Conservation (phyloP, 1,140 invertebrate species). For the Anoplolepis gracilipes region DNA sequence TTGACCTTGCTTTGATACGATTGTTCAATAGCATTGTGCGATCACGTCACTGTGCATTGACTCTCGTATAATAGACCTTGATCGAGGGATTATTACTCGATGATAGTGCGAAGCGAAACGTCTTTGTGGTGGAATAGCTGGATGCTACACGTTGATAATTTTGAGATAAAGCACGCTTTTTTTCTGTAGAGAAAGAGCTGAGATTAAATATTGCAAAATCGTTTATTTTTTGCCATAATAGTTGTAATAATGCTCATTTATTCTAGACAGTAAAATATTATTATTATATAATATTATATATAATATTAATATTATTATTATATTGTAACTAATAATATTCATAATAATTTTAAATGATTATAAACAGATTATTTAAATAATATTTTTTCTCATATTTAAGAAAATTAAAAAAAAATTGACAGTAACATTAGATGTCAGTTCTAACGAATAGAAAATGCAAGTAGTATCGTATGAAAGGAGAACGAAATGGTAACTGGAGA, state of each 20-base stretch:
- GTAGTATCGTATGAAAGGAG: background rate
- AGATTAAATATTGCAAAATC: slow-evolving; percentile 23
- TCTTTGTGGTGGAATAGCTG: background rate
- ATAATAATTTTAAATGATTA: background rate
- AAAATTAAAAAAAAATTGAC: background rate
- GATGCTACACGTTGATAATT: background rate
- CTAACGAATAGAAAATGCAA: background rate
- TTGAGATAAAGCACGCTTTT: background rate
- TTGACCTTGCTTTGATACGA: slow-evolving; percentile 36
- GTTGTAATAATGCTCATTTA: background rate
- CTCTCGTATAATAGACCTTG: slow-evolving; percentile 2
- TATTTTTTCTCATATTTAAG: background rate
- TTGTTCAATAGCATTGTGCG: background rate
- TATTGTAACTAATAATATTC: no score
- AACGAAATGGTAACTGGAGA: slow-evolving; percentile 14
- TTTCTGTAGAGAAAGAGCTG: background rate
- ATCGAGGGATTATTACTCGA: slow-evolving; percentile 6
- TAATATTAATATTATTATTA: no score
- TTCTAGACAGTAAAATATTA: background rate
- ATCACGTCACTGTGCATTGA: background rate
- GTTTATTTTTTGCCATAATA: background rate
- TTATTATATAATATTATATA: no score
- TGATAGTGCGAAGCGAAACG: background rate
- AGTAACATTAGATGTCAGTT: background rate
- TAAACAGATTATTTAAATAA: background rate